Evolutionary conservation across 2,797 vertebrate genomes (phyloP).

Genomic region (Diglossa cyanea): DNA sequence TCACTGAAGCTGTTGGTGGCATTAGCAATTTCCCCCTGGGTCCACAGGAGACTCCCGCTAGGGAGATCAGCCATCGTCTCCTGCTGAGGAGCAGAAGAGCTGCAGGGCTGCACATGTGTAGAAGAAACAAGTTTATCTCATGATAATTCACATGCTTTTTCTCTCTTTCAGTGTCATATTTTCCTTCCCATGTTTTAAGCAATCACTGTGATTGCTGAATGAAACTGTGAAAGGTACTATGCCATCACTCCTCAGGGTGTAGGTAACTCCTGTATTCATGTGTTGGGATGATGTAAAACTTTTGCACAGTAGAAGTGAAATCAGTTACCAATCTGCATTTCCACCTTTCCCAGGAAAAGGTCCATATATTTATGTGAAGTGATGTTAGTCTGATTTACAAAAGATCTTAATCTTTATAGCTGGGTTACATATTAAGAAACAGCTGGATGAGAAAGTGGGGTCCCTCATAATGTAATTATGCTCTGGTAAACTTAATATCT

Average conservation of each 20-base stretch:
- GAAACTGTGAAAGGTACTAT: neutral
- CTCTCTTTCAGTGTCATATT: neutral
- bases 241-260: neutral
- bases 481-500: neutral
- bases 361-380: neutral
- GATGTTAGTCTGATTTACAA: neutral
- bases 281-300: neutral
- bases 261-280: neutral
- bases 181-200: neutral
- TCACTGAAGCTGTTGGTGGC: conserved; percentile 71
- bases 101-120: conserved; percentile 40
- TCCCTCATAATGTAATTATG: neutral
- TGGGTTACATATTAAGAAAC: neutral
- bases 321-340: neutral
- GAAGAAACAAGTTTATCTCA: conserved; percentile 20
- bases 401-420: neutral
- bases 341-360: neutral
- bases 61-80: conserved; percentile 36
- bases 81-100: conserved; percentile 56
- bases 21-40: conserved; percentile 58
- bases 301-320: neutral
- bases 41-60: conserved; percentile 68
- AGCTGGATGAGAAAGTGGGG: neutral
- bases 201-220: neutral
- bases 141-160: neutral